Conservation (phyloP, 2,113 vertebrate species). For the Dermatemys mawii region DNA sequence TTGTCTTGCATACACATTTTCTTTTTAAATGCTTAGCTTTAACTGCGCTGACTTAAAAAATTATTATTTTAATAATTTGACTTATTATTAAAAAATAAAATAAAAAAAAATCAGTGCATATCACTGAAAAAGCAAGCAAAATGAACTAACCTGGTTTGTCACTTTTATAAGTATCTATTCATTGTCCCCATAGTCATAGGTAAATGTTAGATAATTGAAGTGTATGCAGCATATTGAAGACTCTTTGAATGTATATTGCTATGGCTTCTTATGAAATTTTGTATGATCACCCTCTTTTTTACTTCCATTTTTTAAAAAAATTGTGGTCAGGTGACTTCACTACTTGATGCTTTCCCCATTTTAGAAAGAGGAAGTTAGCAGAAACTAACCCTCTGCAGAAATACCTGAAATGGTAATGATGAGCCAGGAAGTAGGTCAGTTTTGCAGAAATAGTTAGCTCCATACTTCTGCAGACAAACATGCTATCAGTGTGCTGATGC, state of each 20-base stretch:
- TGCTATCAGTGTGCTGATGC: conserved; percentile 20
- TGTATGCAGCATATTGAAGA: not conserved
- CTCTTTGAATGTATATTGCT: not conserved
- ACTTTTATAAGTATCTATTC: not conserved
- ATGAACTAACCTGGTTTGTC: not conserved
- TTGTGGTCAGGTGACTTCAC: not conserved
- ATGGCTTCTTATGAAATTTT: not conserved
- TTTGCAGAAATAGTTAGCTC: not conserved
- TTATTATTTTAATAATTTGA: no score
- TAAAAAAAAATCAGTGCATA: not conserved
- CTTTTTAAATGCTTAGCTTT: not conserved
- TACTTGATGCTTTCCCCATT: conserved; percentile 1
- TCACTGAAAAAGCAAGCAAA: not conserved
- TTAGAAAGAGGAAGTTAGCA: conserved; percentile 70
- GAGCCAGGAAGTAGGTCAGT: conserved; percentile 68
- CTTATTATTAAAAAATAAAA: no score
- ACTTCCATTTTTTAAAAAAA: not conserved
- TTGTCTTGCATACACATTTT: not conserved
- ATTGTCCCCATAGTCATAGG: not conserved
- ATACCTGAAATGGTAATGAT: conserved; percentile 71
- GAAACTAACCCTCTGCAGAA: not conserved
- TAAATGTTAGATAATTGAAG: not conserved
- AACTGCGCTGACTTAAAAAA: not conserved
- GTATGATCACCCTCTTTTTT: rapidly evolving
- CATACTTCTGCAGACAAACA: conserved; percentile 42